Base-by-base conservation (phyloP, 2,113 vertebrate genomes). In the Gadus macrocephalus region DNA sequence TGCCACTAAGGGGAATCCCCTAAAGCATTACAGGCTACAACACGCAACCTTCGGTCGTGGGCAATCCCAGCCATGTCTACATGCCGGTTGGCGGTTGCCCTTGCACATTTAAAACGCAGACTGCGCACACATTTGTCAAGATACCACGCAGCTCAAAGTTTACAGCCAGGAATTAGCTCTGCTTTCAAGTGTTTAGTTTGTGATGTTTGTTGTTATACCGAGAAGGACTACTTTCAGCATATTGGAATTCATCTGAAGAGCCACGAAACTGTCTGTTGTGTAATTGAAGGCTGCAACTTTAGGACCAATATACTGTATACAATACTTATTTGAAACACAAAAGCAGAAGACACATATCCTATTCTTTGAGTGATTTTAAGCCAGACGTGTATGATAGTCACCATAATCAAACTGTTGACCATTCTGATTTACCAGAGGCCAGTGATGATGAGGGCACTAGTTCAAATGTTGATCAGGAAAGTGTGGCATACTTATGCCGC, bases 1-100 rank as follows among this genome's bases (percentile, higher is more conserved):
- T 66, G 16, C 62, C 9, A 75, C 74, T 66, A 73, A 72, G 15
- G 58, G 70, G 31, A 72, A 75, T 3, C 67, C 78, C 25, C 71
- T 81, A 63, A 69, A 71, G 16, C 78, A 80, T 73, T 79, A 79
- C 62, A 75, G 77, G n/a, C n/a, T n/a, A 71, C 61, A 79, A 17
- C 72, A 79, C 58, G 77, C 38, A 59, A 74, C 77, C 62, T 77
- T 78, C 68, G 20, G 53, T 61, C 58, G 27, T 67, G 60, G 73
- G 9, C 62, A 74, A 65, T 31, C 42, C n/a, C 64, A 70, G 61
- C 71, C 71, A 15, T 75, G 76, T 71, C 62, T 78, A 5, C 19
- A 75, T 64, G 42, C 6, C n/a, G n/a, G n/a, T n/a, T n/a, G n/a
- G n/a, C 0, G 15, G 61, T 64, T 83, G 78, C 49, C 81, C 72